Evolutionary conservation across 2,888 invertebrate genomes (phyloP).

Genomic region (Nyleta sp.): DNA sequence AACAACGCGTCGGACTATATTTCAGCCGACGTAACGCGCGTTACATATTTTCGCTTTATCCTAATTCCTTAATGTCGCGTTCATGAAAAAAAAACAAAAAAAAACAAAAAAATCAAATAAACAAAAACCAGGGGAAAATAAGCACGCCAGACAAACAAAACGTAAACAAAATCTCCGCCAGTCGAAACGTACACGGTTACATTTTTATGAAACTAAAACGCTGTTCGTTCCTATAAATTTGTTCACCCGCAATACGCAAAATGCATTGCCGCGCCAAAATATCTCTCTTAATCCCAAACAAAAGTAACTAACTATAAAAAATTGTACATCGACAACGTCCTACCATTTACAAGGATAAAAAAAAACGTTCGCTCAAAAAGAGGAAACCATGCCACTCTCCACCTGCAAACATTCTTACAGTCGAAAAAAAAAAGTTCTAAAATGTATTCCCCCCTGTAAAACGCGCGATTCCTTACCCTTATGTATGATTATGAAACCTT

Average conservation of each 20-base stretch:
- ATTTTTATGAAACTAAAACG: conserved; percentile 26
- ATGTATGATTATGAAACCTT: too few species aligned
- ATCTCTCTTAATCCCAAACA: conserved; percentile 38
- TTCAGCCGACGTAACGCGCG: conserved; percentile 15
- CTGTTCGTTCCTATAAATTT: conserved; percentile 32
- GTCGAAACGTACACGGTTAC: conserved; percentile 10
- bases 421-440: conserved; percentile 25
- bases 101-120: too few species aligned
- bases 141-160: too few species aligned
- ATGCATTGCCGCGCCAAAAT: conserved; percentile 24
- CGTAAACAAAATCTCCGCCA: conserved; percentile 13
- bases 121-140: background rate
- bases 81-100: conserved; percentile 5
- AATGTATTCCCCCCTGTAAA: conserved; percentile 6
- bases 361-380: too few species aligned
- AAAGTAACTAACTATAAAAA: conserved; percentile 39
- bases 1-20: conserved; percentile 22
- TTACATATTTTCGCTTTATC: conserved; percentile 36
- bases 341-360: conserved; percentile 20
- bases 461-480: conserved; percentile 2
- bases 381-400: too few species aligned
- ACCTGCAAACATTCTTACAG: conserved; percentile 10
- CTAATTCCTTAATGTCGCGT: conserved; percentile 29
- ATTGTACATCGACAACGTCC: conserved; percentile 28
- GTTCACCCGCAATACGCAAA: conserved; percentile 31